Evolutionary conservation across 2,888 invertebrate genomes (phyloP).

Genomic region (Meiosimyza decipiens): DNA sequence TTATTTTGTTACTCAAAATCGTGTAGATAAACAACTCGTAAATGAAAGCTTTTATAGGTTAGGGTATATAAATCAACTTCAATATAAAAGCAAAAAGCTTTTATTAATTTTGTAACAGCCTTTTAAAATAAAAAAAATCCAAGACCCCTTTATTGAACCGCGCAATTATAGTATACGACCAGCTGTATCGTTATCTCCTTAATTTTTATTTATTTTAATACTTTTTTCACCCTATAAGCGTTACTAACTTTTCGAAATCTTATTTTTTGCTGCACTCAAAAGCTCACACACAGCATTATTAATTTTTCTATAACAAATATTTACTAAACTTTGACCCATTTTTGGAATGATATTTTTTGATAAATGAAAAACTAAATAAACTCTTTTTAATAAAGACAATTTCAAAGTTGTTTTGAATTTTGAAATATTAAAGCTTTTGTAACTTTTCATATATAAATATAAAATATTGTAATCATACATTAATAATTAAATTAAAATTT

Average conservation of each 20-base stretch:
- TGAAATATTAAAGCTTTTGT: slow-evolving; percentile 4
- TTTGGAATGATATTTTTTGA: slow-evolving; percentile 67
- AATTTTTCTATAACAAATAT: not conserved
- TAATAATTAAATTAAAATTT: slow-evolving; percentile 33
- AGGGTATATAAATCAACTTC: no score
- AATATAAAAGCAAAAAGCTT: no score
- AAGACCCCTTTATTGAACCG: no score
- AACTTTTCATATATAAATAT: not conserved
- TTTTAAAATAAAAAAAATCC: no score
- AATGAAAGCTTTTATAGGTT: no score
- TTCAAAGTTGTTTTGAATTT: slow-evolving; percentile 21
- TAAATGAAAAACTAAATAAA: slow-evolving; percentile 34
- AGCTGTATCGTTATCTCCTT: no score
- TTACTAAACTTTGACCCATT: slow-evolving; percentile 55
- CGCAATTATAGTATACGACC: no score
- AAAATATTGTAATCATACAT: slow-evolving; percentile 47
- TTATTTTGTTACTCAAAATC: no score
- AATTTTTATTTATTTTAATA: not conserved
- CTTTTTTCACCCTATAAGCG: slow-evolving; percentile 34
- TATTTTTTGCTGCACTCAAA: slow-evolving; percentile 8
- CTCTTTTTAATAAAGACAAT: slow-evolving; percentile 5
- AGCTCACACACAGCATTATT: not conserved
- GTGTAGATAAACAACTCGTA: no score
- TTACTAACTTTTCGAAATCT: slow-evolving; percentile 16
- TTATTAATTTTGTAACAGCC: no score